Base-by-base conservation (phyloP, 2,888 invertebrate species). In the Andricus quercusramuli region DNA sequence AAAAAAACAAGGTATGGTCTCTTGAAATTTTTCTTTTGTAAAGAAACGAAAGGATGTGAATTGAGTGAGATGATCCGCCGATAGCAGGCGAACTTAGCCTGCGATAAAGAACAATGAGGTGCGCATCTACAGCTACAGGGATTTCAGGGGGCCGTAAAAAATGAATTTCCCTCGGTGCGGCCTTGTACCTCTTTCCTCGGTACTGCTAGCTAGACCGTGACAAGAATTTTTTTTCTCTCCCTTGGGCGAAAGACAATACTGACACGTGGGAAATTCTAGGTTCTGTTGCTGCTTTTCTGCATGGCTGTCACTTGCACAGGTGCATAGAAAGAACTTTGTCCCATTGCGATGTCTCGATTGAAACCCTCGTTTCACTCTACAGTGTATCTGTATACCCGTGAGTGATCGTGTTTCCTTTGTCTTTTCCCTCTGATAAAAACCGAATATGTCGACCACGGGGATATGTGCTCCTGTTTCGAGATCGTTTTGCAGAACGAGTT, bases 211-310 rank as follows among this genome's bases (percentile, higher is more conserved):
- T n/a, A n/a, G n/a, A 32, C n/a, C 29, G 29, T 51, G 70, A 74
- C 70, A 56, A 74, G 70, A 56, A 74, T 32, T 74, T 32, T 74
- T 68, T 67, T 68, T 70, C 56, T 29, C 51, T 25, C 56, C 70
- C 70, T 56, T 51, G 51, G 70, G 56, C 70, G n/a, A 56, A 56
- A 74, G 70, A 74, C 70, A 74, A 74, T 74, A 56, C 51, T 74
- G 70, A 74, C 70, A 74, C 70, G 70, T 74, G 70, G 70, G 70
- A 74, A 74, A 74, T 74, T 74, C 70, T 47, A 74, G 70, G 20
- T 74, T 74, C 51, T 47, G 70, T 56, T 74, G 56, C 70, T 56
- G 17, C 51, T 74, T 29, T n/a, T 74, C 47, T 74, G 56, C 70
- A 74, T 74, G n/a, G 51, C 70, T 74, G 70, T 74, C 70, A 74